phyloP scores from a whole-genome alignment of 2,888 invertebrate genomes.

The Peribatodes rhomboidaria region DNA sequence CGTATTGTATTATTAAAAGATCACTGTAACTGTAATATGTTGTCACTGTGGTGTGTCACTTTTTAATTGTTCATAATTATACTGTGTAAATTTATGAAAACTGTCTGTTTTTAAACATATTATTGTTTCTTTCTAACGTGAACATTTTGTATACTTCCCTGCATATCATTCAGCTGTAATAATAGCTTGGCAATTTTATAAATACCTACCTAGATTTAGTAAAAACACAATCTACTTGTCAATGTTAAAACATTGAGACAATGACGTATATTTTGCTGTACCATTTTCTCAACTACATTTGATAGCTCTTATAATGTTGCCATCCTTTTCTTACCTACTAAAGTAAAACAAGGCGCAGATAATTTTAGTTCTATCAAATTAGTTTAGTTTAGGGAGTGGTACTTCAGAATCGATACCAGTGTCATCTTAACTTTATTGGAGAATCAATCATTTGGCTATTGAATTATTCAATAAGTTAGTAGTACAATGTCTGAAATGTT shows the following conservation, averaged over 20 bases:
- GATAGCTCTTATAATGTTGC: no score
- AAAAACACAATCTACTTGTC: conserved; percentile 4
- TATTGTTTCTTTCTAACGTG: conserved; percentile 5
- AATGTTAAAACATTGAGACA: background rate
- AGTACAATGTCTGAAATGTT: conserved; percentile 3
- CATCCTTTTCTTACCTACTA: no score
- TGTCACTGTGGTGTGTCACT: no score
- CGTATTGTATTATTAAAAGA: no score
- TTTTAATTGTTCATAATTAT: no score
- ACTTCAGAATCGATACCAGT: conserved; percentile 2
- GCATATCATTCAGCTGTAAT: conserved; percentile 46
- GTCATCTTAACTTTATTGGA: conserved; percentile 13
- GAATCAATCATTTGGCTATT: conserved; percentile 30
- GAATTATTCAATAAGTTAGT: conserved; percentile 13
- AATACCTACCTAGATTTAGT: conserved; percentile 7
- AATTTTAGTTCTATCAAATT: no score
- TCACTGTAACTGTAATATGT: no score
- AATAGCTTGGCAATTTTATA: conserved; percentile 36
- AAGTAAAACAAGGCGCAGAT: no score
- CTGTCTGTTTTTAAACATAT: background rate
- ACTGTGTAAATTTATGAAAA: conserved; percentile 1
- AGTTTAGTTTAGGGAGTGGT: no score
- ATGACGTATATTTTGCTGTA: no score
- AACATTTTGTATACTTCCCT: conserved; percentile 36
- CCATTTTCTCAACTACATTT: no score